phyloP scores from a whole-genome alignment of 2,797 vertebrate genomes.

The Setipinna tenuifilis region DNA sequence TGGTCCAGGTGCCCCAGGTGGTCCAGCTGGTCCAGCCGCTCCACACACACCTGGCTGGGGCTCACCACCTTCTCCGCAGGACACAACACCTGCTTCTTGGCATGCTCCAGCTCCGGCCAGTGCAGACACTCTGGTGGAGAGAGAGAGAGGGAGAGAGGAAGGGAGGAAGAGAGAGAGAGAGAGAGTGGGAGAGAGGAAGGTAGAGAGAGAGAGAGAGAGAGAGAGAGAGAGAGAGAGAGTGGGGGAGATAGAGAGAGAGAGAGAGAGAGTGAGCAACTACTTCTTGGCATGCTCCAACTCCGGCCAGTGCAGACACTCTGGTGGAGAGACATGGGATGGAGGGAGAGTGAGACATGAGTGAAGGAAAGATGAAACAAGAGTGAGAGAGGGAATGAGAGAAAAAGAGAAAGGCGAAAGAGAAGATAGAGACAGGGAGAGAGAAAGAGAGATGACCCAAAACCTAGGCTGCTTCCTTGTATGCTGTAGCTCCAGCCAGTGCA shows the following conservation, averaged over 20 bases:
- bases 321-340: conserved; percentile 45
- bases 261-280: conserved; percentile 18
- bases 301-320: conserved; percentile 90
- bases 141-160: background rate
- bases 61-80: conserved; percentile 66
- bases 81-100: conserved; percentile 82
- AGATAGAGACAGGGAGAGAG: background rate
- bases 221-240: background rate
- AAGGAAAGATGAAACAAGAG: background rate
- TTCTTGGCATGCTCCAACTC: conserved; percentile 86
- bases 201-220: background rate
- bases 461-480: conserved; percentile 84
- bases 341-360: background rate
- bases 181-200: background rate
- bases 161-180: background rate
- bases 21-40: too few relatives aligned
- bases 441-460: conserved; percentile 69
- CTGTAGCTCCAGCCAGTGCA: conserved; percentile 88
- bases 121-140: conserved; percentile 84
- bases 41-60: conserved; percentile 24
- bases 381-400: background rate
- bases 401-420: background rate
- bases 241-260: conserved; percentile 26
- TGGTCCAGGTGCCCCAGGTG: too few relatives aligned
- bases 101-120: conserved; percentile 87